Percentiles rank a stretch among this genome's conserved stretches.
Conservation (phyloP, 2,797 vertebrate species). For the Leptoclinus maculatus region DNA sequence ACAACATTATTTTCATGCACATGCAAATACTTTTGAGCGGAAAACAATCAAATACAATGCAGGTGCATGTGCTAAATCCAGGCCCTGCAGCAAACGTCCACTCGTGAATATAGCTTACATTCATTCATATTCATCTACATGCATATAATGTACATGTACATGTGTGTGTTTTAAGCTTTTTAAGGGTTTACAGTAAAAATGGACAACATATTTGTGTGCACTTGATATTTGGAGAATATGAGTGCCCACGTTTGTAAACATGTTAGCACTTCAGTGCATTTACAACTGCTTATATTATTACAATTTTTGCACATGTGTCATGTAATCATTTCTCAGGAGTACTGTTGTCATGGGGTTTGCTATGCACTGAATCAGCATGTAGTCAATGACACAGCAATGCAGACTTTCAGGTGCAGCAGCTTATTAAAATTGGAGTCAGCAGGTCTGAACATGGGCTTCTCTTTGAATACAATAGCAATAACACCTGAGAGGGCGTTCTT, state of each 20-base stretch:
- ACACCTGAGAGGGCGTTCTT: slow-evolving; percentile 4
- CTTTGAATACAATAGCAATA: not conserved
- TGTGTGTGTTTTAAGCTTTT: not conserved
- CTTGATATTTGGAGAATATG: not conserved
- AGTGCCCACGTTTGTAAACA: not conserved
- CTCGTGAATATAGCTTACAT: not conserved
- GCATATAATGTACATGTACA: not conserved
- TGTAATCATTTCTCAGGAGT: slow-evolving; percentile 14
- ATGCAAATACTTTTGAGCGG: slow-evolving; percentile 38
- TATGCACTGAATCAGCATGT: not conserved
- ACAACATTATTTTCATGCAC: slow-evolving; percentile 22
- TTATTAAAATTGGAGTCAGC: slow-evolving; percentile 43
- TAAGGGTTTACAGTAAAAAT: not conserved
- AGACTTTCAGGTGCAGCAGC: slow-evolving; percentile 53
- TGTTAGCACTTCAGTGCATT: not conserved
- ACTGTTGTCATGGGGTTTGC: not conserved
- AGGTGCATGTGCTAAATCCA: slow-evolving; percentile 35
- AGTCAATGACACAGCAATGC: slow-evolving; percentile 16
- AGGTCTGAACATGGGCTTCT: slow-evolving; percentile 32
- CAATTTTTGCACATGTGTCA: not conserved
- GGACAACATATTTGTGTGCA: not conserved
- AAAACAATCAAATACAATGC: slow-evolving; percentile 27
- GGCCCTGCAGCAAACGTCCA: not conserved
- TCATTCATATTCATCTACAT: not conserved
- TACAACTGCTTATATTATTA: not conserved